Base-by-base conservation (phyloP, 2,888 invertebrate genomes). In the Drosophila colorata region DNA sequence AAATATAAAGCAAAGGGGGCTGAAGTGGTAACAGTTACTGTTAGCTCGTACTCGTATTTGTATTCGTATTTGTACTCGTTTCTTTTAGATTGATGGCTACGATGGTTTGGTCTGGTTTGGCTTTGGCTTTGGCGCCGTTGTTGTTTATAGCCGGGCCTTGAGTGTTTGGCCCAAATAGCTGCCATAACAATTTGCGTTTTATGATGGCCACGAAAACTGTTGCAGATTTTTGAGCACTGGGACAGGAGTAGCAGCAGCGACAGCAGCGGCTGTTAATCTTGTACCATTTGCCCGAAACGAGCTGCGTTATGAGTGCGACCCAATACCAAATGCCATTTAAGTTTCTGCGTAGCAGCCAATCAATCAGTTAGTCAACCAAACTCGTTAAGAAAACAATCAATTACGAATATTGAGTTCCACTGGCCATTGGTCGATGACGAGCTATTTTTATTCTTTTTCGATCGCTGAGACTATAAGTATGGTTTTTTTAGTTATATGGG, bases 181-280 rank as follows among this genome's bases (percentile, higher is more conserved):
- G 68, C 53, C 51, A 70, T 75, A 79, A 67, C 76, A 75, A 85
- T 85, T 81, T 85, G 66, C 63, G 75, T 85, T 81, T 80, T 85
- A 75, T 75, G 74, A 74, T 78, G 64, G 53, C 28, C 63, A 53
- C 13, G 55, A 69, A 79, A 75, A 75, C 76, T 80, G 80, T 76
- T 52, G 69, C 69, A 69, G 48, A 74, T 61, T 69, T 75, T 57
- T 35, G 52, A 43, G 48, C 33, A 56, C 44, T 71, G 43, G 20
- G 51, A n/a, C 41, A 31, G 48, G 47, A 55, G 25, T 41, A 52
- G 49, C 69, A 14, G 49, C 35, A n/a, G 8, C 18, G 37, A 4
- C 44, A 47, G 35, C 43, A 44, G 46, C 72, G 41, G 60, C 51
- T 71, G 55, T 67, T 69, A 58, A 69, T 46, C 55, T 23, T 58